A percentile compares a stretch with the other conserved stretches of the same genome.
Evolutionary conservation across 2,888 invertebrate species (phyloP).

Genomic region (Rhodophaea formosa): DNA sequence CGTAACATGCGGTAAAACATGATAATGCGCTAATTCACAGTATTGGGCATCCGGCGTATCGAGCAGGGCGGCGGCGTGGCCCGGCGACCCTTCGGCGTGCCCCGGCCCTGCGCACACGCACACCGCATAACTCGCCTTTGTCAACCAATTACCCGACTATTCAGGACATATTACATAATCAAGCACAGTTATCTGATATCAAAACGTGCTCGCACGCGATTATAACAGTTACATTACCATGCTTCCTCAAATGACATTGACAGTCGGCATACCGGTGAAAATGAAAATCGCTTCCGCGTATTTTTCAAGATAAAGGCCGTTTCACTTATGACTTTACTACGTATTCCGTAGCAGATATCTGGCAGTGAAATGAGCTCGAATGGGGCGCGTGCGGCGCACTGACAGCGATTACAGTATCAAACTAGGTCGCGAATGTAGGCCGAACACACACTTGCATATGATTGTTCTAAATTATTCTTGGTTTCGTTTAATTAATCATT

Average conservation of each 20-base stretch:
- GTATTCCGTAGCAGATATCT: slow-evolving; percentile 21
- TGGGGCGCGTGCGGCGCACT: slow-evolving; percentile 40
- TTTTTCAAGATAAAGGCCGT: not conserved
- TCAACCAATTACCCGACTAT: slow-evolving; percentile 60
- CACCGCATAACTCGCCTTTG: slow-evolving; percentile 39
- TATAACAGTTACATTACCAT: slow-evolving; percentile 20
- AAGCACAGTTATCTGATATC: slow-evolving; percentile 37
- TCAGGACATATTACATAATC: slow-evolving; percentile 54
- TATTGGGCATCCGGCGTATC: slow-evolving; percentile 35
- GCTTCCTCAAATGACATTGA: slow-evolving; percentile 11
- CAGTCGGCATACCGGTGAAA: slow-evolving; percentile 2
- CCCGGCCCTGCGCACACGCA: slow-evolving; percentile 27
- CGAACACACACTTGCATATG: slow-evolving; percentile 40
- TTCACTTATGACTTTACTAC: not conserved
- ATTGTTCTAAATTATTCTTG: slow-evolving; percentile 30
- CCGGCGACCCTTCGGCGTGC: slow-evolving; percentile 27
- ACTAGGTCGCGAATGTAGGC: slow-evolving; percentile 56
- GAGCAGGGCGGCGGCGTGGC: slow-evolving; percentile 20
- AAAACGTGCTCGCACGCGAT: slow-evolving; percentile 25
- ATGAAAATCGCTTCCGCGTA: slow-evolving; percentile 7
- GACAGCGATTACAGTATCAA: slow-evolving; percentile 55
- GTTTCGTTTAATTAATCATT: slow-evolving; percentile 18
- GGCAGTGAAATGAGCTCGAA: slow-evolving; percentile 39
- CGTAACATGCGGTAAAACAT: slow-evolving; percentile 24
- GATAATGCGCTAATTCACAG: slow-evolving; percentile 39